phyloP scores from a whole-genome alignment of 2,113 vertebrate species.

The Taxidea taxus region DNA sequence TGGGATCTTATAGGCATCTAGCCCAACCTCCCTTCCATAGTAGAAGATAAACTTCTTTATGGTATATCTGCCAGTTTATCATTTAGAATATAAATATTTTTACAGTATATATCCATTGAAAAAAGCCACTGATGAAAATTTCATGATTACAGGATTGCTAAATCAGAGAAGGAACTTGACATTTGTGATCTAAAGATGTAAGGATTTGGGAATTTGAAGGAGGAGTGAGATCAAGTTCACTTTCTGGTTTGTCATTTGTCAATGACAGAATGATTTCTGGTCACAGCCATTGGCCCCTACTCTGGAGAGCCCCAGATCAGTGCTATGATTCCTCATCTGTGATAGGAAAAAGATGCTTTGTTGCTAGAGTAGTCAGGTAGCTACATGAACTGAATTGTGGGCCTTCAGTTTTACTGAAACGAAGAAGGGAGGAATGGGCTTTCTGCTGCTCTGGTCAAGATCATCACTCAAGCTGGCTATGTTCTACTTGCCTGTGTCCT shows the following conservation, averaged over 20 bases:
- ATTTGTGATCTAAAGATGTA: slow-evolving; percentile 31
- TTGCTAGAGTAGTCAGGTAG: not conserved
- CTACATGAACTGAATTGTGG: not conserved
- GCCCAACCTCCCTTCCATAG: not conserved
- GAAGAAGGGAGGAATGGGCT: not conserved
- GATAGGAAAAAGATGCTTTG: not conserved
- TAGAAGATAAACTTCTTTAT: not conserved
- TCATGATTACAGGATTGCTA: not conserved
- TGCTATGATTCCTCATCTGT: not conserved
- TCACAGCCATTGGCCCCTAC: not conserved
- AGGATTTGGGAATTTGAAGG: not conserved
- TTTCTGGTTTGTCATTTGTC: slow-evolving; percentile 31
- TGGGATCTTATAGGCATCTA: not conserved
- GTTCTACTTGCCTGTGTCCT: not conserved
- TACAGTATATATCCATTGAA: slow-evolving; percentile 17
- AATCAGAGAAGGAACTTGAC: slow-evolving; percentile 3
- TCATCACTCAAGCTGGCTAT: not conserved
- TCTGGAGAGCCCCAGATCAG: not conserved
- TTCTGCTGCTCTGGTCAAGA: not conserved
- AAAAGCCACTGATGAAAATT: not conserved
- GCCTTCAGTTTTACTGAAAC: not conserved
- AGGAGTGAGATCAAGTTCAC: not conserved
- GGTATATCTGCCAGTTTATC: not conserved
- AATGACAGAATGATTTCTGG: slow-evolving; percentile 17
- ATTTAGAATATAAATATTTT: slow-evolving; percentile 1